Conservation (phyloP, 64 coral and sea anemone genomes). For the Montipora sp. region DNA sequence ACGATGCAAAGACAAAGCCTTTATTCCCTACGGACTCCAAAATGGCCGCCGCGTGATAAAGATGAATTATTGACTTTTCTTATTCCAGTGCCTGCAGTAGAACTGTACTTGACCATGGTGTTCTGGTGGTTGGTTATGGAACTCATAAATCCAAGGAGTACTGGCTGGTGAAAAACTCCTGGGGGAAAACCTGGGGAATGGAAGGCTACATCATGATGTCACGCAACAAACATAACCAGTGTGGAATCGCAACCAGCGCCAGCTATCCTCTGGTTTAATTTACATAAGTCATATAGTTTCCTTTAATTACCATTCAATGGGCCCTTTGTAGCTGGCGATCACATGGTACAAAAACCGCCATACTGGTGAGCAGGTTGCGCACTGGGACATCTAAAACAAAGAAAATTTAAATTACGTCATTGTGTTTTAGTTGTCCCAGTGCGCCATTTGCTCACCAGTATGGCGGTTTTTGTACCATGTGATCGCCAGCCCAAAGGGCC, state of each 20-base stretch:
- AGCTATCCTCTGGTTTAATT: slow-evolving; percentile 75
- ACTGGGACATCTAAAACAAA: too few species aligned
- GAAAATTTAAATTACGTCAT: too few species aligned
- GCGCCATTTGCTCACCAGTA: too few species aligned
- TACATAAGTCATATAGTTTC: not conserved
- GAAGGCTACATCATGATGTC: slow-evolving; percentile 81
- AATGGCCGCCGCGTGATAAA: too few species aligned
- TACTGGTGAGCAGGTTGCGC: too few species aligned
- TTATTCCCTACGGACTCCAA: too few species aligned
- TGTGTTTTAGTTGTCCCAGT: too few species aligned
- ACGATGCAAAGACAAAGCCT: too few species aligned
- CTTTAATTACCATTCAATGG: not conserved
- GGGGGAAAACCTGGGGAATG: slow-evolving; percentile 53
- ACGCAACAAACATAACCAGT: slow-evolving; percentile 79
- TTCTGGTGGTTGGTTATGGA: slow-evolving; percentile 80
- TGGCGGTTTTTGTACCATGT: too few species aligned
- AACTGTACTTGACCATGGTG: slow-evolving; percentile 67
- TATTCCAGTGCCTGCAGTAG: slow-evolving; percentile 53
- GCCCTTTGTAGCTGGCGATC: too few species aligned
- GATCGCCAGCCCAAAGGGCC: too few species aligned
- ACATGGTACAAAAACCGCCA: too few species aligned
- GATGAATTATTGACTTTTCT: not conserved
- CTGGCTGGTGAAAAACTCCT: slow-evolving; percentile 76
- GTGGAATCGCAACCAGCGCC: slow-evolving; percentile 75
- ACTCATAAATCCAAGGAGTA: slow-evolving; percentile 62